Evolutionary conservation across 2,113 vertebrate genomes (phyloP), one percentile per base, ranked within the genome.

Genomic region (Pseudois nayaur): DNA sequence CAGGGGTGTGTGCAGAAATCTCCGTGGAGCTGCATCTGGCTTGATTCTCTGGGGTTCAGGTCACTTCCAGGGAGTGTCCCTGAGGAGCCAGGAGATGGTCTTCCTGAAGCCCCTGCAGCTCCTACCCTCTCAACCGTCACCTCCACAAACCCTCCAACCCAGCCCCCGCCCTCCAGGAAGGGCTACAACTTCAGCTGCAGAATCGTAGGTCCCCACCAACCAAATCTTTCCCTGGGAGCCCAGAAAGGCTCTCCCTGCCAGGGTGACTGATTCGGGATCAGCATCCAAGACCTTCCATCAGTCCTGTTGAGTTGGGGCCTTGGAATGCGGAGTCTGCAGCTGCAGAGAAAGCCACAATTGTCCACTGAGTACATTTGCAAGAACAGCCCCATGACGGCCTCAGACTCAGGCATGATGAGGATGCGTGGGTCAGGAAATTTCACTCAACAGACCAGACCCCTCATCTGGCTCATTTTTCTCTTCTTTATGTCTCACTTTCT

Each of bases 281-380:
- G 87, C 89, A 93, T 97, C 94, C 97, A 96, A 36, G 27, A 8
- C 40, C 90, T 95, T 97, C 97, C 95, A 94, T 96, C 87, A 96
- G 95, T 95, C 94, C 87, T 96, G 67, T 64, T 92, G 96, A 87
- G 94, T 81, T 95, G 95, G 96, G 95, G 95, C 94, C 76, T 59
- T 93, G 96, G 97, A 98, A 71, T 62, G 23, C 78, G 84, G 92
- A 90, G 89, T 45, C 62, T 96, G 93, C 97, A 97, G 97, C 96
- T 97, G 97, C 93, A 76, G 86, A 40, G 48, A 27, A 94, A 94
- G 50, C 90, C 17, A 1, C 8, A 3, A 33, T 55, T 25, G 71
- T 90, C 85, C 57, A 11, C 84, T 64, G 54, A 91, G 93, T 17
- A 31, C 36, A 14, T 89, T 78, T 87, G 50, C 87, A 50, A 95